Evolutionary conservation across 2,113 vertebrate species (phyloP).

Genomic region (Mastomys coucha): DNA sequence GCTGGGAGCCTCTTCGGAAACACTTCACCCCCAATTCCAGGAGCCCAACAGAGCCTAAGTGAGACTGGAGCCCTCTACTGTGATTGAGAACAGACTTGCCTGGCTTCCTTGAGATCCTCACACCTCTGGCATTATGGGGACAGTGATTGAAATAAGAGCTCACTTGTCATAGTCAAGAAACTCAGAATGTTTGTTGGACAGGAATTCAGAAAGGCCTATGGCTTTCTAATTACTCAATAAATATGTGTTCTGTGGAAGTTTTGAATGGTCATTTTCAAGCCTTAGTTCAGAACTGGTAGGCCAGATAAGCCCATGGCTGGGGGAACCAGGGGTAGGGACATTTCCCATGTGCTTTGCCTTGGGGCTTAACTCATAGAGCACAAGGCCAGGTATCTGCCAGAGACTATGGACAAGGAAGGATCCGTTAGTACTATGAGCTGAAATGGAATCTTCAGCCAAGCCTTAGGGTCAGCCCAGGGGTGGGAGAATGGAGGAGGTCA

Average conservation of each 20-base stretch:
- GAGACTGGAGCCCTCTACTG: not conserved
- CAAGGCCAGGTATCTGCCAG: not conserved
- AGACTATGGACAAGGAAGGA: not conserved
- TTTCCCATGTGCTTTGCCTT: not conserved
- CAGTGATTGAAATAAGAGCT: constrained; percentile 9
- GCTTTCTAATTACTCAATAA: constrained; percentile 75
- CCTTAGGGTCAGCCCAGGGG: not conserved
- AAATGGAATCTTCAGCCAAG: not conserved
- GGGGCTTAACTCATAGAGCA: not conserved
- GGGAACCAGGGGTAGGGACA: not conserved
- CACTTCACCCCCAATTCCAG: constrained; percentile 93
- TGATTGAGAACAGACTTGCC: not conserved
- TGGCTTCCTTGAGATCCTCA: not conserved
- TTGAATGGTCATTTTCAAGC: not conserved
- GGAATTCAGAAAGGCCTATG: constrained; percentile 1
- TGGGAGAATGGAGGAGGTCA: not conserved
- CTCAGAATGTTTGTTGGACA: constrained; percentile 35
- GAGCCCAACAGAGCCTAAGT: constrained; percentile 63
- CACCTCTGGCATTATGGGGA: not conserved
- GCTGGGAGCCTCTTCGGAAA: constrained; percentile 94
- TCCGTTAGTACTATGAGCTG: not conserved
- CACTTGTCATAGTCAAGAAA: constrained; percentile 25
- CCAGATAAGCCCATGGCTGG: not conserved
- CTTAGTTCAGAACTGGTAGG: not conserved
- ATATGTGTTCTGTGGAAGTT: constrained; percentile 32